phyloP scores from a whole-genome alignment of 2,888 invertebrate species.

The Pharmacophagus antenor region DNA sequence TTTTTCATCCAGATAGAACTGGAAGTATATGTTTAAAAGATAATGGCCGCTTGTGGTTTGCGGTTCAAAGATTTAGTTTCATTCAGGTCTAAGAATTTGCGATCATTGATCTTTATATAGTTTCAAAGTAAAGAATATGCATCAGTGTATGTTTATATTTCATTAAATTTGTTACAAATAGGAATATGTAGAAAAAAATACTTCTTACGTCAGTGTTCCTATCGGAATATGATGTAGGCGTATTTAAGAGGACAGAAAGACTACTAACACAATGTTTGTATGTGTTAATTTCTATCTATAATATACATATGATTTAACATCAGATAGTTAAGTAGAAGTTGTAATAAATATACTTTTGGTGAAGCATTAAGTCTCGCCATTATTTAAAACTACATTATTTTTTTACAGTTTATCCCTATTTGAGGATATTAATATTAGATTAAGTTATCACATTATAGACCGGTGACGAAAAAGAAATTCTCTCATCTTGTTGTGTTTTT shows the following conservation, averaged over 20 bases:
- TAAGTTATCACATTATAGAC: too few species aligned
- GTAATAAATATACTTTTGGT: too few species aligned
- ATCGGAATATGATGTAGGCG: not conserved
- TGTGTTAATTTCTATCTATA: too few species aligned
- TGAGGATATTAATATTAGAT: too few species aligned
- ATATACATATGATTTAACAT: too few species aligned
- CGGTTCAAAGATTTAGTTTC: slow-evolving; percentile 25
- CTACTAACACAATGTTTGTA: not conserved
- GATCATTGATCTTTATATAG: not conserved
- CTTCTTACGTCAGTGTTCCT: not conserved
- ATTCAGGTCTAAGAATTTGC: slow-evolving; percentile 9
- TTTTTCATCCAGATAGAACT: slow-evolving; percentile 7
- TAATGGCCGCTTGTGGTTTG: slow-evolving; percentile 28
- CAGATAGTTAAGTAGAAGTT: too few species aligned
- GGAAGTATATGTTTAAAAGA: slow-evolving; percentile 16
- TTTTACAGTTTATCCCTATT: too few species aligned
- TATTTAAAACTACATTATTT: too few species aligned
- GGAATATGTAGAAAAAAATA: not conserved
- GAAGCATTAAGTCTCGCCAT: too few species aligned
- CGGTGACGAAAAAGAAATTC: too few species aligned
- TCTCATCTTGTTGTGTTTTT: too few species aligned
- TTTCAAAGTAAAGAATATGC: not conserved
- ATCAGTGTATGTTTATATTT: not conserved
- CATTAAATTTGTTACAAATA: not conserved
- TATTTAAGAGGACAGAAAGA: not conserved